A percentile compares a stretch with the other conserved stretches of the same genome.
phyloP scores from a whole-genome alignment of 2,797 vertebrate genomes.

The Bovichtus variegatus region DNA sequence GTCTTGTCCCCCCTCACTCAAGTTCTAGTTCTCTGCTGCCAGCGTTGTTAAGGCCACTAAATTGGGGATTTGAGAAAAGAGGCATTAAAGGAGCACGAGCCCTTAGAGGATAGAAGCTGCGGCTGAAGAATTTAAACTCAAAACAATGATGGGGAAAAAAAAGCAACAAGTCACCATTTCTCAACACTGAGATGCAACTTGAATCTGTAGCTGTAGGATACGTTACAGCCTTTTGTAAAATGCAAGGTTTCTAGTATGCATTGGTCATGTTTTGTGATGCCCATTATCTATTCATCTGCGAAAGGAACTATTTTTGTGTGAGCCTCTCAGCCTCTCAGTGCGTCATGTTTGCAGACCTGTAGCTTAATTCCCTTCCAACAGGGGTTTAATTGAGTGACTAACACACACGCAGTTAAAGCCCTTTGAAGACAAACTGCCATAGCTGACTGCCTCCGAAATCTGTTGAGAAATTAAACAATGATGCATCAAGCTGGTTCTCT shows the following conservation, averaged over 20 bases:
- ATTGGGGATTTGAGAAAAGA: conserved; percentile 63
- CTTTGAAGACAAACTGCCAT: conserved; percentile 51
- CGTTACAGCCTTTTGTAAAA: not conserved
- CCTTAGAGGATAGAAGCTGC: conserved; percentile 42
- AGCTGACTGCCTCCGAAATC: conserved; percentile 40
- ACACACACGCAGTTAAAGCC: conserved; percentile 54
- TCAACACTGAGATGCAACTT: not conserved
- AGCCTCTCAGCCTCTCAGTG: conserved; percentile 45
- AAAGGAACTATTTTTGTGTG: conserved; percentile 35
- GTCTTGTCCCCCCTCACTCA: conserved; percentile 77
- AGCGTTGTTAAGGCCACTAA: conserved; percentile 30
- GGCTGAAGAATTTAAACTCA: not conserved
- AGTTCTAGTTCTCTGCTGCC: conserved; percentile 77
- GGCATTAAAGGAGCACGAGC: conserved; percentile 33
- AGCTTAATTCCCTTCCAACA: conserved; percentile 64
- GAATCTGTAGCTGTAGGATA: not conserved
- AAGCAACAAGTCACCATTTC: not conserved
- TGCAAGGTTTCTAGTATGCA: not conserved
- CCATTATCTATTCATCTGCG: conserved; percentile 59
- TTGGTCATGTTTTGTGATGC: conserved; percentile 36
- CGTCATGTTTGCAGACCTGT: conserved; percentile 66
- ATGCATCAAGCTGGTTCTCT: conserved; percentile 45
- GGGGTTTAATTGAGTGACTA: conserved; percentile 73
- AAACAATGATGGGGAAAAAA: conserved; percentile 4
- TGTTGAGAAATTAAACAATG: conserved; percentile 50